phyloP scores from a whole-genome alignment of 2,113 vertebrate species.

The Oxygymnocypris stewartii region DNA sequence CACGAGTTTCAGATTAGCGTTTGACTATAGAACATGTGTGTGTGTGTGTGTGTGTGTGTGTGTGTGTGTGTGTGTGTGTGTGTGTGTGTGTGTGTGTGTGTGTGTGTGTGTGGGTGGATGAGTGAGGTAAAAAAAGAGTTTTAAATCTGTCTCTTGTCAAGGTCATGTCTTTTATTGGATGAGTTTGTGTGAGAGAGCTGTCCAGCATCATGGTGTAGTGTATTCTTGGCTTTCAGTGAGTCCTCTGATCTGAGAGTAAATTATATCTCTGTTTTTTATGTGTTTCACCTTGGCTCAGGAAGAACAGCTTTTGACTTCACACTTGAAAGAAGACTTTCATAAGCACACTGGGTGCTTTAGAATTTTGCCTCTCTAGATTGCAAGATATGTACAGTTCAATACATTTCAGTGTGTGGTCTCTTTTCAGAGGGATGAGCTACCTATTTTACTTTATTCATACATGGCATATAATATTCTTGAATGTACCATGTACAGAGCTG shows the following conservation, averaged over 20 bases:
- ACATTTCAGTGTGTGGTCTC: background rate
- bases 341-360: background rate
- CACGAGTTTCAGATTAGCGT: background rate
- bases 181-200: conserved; percentile 38
- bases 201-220: conserved; percentile 34
- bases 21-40: background rate
- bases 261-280: conserved; percentile 12
- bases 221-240: conserved; percentile 27
- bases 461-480: background rate
- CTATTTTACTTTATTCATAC: background rate
- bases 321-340: conserved; percentile 22
- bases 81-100: background rate
- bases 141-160: conserved; percentile 51
- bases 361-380: conserved; percentile 4
- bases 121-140: background rate
- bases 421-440: background rate
- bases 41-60: background rate
- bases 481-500: background rate
- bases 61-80: background rate
- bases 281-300: conserved; percentile 25
- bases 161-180: conserved; percentile 39
- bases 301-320: conserved; percentile 21
- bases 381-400: conserved; percentile 11
- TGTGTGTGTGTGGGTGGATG: background rate
- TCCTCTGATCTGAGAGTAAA: conserved; percentile 37